Percentiles rank a stretch among this genome's conserved stretches.
Conservation (phyloP, 1,140 invertebrate genomes). For the Elymnias hypermnestra region DNA sequence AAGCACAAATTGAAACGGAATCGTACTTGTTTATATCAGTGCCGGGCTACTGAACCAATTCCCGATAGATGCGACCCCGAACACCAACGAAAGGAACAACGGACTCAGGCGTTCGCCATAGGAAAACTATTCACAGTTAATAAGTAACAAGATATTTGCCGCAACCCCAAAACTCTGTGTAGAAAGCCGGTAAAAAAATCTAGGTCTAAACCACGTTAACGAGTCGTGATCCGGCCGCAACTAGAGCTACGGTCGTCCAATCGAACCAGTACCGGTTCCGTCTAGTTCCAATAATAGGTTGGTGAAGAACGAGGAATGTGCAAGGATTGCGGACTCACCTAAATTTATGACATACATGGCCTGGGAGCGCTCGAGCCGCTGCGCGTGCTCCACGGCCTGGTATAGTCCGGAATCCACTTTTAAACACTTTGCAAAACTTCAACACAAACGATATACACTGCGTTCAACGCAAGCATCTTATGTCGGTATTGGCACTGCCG, state of each 20-base stretch:
- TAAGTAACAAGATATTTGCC: slow-evolving; percentile 12
- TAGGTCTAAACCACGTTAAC: slow-evolving; percentile 22
- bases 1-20: slow-evolving; percentile 58
- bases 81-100: no score
- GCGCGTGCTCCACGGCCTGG: slow-evolving; percentile 66
- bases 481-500: slow-evolving; percentile 50
- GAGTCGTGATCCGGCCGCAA: slow-evolving; percentile 23
- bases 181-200: slow-evolving; percentile 47
- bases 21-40: slow-evolving; percentile 34
- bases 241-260: slow-evolving; percentile 26
- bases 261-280: slow-evolving; percentile 48
- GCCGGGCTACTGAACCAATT: slow-evolving; percentile 20
- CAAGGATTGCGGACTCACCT: slow-evolving; percentile 67
- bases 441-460: slow-evolving; percentile 59
- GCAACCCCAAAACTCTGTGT: slow-evolving; percentile 21
- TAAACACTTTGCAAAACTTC: slow-evolving; percentile 51
- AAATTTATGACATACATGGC: slow-evolving; percentile 74
- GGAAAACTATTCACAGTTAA: no score
- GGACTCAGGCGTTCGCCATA: no score
- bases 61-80: no score
- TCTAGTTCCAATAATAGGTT: slow-evolving; percentile 57
- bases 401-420: slow-evolving; percentile 71
- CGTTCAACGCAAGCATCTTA: slow-evolving; percentile 56
- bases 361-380: slow-evolving; percentile 69
- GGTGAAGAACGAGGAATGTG: slow-evolving; percentile 41